phyloP scores from a whole-genome alignment of 64 coral and sea anemone genomes.

The Stylophora pistillata region DNA sequence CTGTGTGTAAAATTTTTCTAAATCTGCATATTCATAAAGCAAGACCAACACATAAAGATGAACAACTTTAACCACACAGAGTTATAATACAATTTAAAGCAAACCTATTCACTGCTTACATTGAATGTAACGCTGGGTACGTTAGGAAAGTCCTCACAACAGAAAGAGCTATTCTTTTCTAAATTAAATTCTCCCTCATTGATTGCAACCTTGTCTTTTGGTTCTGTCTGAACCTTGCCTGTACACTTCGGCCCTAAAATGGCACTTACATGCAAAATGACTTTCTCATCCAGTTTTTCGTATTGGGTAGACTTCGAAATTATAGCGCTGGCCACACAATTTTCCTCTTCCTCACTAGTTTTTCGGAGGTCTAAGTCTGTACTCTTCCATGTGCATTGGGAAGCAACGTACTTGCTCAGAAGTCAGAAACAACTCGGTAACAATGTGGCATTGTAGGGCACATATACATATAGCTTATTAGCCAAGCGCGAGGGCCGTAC shows the following conservation, averaged over 20 bases:
- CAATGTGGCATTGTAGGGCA: too few relatives aligned
- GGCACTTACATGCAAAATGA: not conserved
- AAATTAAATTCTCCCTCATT: not conserved
- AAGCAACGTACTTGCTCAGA: not conserved
- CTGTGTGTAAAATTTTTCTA: not conserved
- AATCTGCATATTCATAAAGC: not conserved
- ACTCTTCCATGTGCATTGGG: not conserved
- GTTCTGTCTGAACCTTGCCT: not conserved
- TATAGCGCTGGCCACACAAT: too few relatives aligned
- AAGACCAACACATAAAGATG: not conserved
- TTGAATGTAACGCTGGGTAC: not conserved
- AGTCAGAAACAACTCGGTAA: too few relatives aligned
- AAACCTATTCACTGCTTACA: not conserved
- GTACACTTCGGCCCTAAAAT: not conserved
- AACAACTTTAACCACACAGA: not conserved
- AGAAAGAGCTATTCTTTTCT: not conserved
- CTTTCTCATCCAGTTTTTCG: not conserved
- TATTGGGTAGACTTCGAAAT: too few relatives aligned
- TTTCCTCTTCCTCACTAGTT: not conserved
- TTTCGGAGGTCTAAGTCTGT: not conserved
- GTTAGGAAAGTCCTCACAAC: not conserved
- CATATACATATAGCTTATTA: too few relatives aligned
- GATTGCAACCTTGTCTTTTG: not conserved
- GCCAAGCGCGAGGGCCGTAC: too few relatives aligned
- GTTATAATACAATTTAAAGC: not conserved